Conservation (phyloP, 2,113 vertebrate genomes). For the Patagioenas fasciata region DNA sequence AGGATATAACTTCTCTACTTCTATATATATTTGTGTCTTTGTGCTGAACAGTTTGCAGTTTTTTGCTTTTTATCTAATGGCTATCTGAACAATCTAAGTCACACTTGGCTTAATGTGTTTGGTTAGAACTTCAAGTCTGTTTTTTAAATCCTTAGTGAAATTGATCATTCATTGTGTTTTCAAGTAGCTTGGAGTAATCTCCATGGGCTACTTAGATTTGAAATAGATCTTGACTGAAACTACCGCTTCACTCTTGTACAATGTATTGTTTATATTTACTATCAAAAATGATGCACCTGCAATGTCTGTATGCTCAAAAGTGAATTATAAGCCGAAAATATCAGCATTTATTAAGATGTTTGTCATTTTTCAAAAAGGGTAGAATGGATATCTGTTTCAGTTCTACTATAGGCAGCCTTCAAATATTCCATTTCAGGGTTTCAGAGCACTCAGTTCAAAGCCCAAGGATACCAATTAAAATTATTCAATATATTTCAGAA, state of each 20-base stretch:
- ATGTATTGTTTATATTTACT: neutral
- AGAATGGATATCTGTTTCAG: neutral
- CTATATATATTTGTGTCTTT: neutral
- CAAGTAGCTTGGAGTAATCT: conserved; percentile 26
- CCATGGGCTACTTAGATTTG: neutral
- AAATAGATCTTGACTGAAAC: neutral
- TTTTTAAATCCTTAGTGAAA: neutral
- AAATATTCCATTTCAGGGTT: neutral
- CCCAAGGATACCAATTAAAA: neutral
- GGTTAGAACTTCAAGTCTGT: neutral
- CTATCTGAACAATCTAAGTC: neutral
- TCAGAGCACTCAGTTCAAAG: neutral
- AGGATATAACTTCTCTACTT: neutral
- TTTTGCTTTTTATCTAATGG: neutral
- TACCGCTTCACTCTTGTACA: neutral
- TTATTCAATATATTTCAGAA: neutral
- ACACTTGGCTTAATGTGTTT: neutral
- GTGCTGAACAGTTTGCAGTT: neutral
- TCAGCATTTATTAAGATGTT: neutral
- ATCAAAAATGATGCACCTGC: neutral
- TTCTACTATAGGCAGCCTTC: neutral
- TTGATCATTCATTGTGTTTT: neutral
- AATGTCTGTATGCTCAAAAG: neutral
- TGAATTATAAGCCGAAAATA: neutral
- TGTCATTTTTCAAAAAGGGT: neutral